phyloP scores from a whole-genome alignment of 2,797 vertebrate genomes.

The Anabas testudineus region DNA sequence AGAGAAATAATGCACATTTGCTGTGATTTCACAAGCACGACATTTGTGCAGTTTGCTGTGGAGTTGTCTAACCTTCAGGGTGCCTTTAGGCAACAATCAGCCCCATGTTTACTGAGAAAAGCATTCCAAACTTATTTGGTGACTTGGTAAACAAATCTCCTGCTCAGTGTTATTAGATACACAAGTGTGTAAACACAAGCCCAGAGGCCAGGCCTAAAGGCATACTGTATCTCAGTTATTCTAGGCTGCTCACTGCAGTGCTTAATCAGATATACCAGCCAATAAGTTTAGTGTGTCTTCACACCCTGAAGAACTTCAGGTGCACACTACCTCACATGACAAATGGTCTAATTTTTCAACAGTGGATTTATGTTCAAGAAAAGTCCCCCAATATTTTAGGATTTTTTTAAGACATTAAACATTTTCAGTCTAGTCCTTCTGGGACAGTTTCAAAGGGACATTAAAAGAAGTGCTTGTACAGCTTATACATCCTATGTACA shows the following conservation, averaged over 20 bases:
- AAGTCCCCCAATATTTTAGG: not conserved
- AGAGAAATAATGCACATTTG: constrained; percentile 16
- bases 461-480: not conserved
- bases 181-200: constrained; percentile 27
- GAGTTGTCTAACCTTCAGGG: constrained; percentile 21
- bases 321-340: not conserved
- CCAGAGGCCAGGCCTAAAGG: constrained; percentile 38
- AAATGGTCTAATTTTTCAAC: no score
- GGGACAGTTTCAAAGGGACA: not conserved
- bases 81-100: constrained; percentile 38
- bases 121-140: constrained; percentile 14
- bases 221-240: constrained; percentile 14
- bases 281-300: not conserved
- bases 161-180: constrained; percentile 16
- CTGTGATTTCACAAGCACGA: constrained; percentile 11
- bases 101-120: constrained; percentile 12
- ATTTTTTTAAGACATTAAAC: not conserved
- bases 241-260: constrained; percentile 1
- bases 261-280: constrained; percentile 30
- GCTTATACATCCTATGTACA: no score
- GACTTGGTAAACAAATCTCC: constrained; percentile 17
- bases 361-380: not conserved
- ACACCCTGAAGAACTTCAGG: not conserved
- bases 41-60: constrained; percentile 1
- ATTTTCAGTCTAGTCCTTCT: not conserved